phyloP scores from a whole-genome alignment of 2,888 invertebrate genomes.

The Noctua pronuba region DNA sequence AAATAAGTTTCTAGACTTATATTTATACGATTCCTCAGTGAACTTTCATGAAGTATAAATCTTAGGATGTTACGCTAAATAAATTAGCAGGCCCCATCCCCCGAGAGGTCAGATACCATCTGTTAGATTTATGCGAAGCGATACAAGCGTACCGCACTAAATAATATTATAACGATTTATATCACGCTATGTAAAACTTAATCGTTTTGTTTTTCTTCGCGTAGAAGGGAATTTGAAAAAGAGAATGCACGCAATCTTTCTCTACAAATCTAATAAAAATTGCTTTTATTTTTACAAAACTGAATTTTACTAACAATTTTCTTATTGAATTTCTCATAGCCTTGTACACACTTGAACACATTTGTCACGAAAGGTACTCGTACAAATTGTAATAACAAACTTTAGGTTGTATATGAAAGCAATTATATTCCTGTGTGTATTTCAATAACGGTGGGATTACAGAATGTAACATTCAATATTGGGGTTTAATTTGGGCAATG shows the following conservation, averaged over 20 bases:
- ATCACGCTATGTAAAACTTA: constrained; percentile 35
- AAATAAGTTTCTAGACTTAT: constrained; percentile 49
- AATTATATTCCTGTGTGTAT: constrained; percentile 51
- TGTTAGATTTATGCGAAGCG: constrained; percentile 76
- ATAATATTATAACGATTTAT: constrained; percentile 52
- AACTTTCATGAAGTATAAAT: constrained; percentile 68
- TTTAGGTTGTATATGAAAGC: constrained; percentile 19
- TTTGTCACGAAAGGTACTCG: constrained; percentile 18
- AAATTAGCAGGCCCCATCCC: constrained; percentile 73
- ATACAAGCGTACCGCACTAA: constrained; percentile 61
- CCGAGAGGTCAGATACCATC: constrained; percentile 77
- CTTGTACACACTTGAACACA: constrained; percentile 18
- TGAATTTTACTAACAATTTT: constrained; percentile 18
- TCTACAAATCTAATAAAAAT: constrained; percentile 33
- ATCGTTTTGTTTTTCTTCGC: constrained; percentile 18
- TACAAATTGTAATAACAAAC: constrained; percentile 17
- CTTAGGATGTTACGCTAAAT: constrained; percentile 73
- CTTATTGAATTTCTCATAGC: constrained; percentile 14
- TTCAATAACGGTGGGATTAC: constrained; percentile 68
- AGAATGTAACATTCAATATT: constrained; percentile 75
- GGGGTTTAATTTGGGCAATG: constrained; percentile 79
- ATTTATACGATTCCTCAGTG: constrained; percentile 30
- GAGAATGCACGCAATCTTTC: constrained; percentile 15
- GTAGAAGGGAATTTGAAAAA: constrained; percentile 10
- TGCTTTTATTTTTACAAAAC: constrained; percentile 27